These are phyloP conservation scores for Drosophila emarginata DNA, from an alignment of 2,888 invertebrate genomes.

Conservation along the genomic window DNA sequence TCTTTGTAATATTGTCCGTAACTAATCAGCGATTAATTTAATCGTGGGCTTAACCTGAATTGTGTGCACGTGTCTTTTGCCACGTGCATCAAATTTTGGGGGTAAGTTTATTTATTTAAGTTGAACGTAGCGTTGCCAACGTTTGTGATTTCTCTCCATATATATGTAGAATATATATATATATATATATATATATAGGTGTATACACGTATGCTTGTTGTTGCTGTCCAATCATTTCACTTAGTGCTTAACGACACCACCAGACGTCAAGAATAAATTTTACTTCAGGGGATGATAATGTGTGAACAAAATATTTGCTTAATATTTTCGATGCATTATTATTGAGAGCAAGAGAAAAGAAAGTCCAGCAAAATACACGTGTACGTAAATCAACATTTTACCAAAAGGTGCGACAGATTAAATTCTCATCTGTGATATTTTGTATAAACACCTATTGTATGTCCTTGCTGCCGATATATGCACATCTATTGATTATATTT, in stretches of 20 bases:
- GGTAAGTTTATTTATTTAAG: constrained; percentile 67
- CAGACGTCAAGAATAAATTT: constrained; percentile 70
- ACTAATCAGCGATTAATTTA: constrained; percentile 83
- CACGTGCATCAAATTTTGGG: constrained; percentile 71
- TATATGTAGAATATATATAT: constrained; percentile 16
- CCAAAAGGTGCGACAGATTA: constrained; percentile 47
- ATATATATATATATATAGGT: constrained; percentile 14
- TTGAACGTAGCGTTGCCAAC: constrained; percentile 64
- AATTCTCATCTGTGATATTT: constrained; percentile 44
- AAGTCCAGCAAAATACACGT: constrained; percentile 53
- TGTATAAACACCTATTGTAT: constrained; percentile 14
- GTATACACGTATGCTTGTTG: constrained; percentile 44
- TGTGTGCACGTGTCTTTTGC: constrained; percentile 79
- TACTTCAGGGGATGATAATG: constrained; percentile 65
- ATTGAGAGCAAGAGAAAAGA: constrained; percentile 50
- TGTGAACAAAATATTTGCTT: constrained; percentile 71
- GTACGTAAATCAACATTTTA: constrained; percentile 46
- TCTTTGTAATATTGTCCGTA: constrained; percentile 69
- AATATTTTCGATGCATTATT: constrained; percentile 60
- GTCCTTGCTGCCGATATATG: neutral
- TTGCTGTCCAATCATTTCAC: constrained; percentile 69
- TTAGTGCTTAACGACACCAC: constrained; percentile 76
- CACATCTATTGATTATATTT: neutral
- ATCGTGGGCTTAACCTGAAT: constrained; percentile 82
- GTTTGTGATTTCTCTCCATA: constrained; percentile 68